A percentile compares a stretch with the other conserved stretches of the same genome.
phyloP scores from a whole-genome alignment of 2,888 invertebrate species.

The Pteria penguin region DNA sequence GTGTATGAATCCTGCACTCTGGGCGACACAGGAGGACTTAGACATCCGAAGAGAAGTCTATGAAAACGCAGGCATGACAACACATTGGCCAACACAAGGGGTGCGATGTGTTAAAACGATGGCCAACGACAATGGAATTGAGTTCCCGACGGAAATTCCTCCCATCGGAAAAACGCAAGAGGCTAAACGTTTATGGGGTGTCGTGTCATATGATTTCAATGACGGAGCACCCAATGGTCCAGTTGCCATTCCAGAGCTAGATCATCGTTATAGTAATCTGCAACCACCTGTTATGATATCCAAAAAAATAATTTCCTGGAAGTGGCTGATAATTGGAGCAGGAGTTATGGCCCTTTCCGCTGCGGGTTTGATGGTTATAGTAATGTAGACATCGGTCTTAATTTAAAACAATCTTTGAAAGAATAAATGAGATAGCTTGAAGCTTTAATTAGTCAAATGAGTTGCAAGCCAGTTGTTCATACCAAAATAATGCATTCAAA shows the following conservation, averaged over 20 bases:
- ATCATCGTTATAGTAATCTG: neutral
- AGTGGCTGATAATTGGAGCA: too few relatives aligned
- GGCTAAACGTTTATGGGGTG: constrained; percentile 54
- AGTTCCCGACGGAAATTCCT: constrained; percentile 46
- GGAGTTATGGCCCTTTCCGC: too few relatives aligned
- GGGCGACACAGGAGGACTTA: constrained; percentile 65
- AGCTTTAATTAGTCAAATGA: too few relatives aligned
- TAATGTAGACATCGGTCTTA: too few relatives aligned
- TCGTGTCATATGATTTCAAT: constrained; percentile 54
- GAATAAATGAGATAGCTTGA: too few relatives aligned
- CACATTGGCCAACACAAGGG: constrained; percentile 71
- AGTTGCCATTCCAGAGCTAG: constrained; percentile 13
- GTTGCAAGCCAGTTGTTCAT: too few relatives aligned
- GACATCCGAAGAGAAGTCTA: constrained; percentile 60
- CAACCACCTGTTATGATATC: too few relatives aligned
- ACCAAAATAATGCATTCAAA: too few relatives aligned
- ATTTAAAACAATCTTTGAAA: too few relatives aligned
- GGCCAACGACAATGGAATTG: constrained; percentile 34
- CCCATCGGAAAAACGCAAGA: constrained; percentile 55
- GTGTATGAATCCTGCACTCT: constrained; percentile 72
- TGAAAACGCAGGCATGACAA: constrained; percentile 51
- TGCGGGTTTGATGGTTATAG: too few relatives aligned
- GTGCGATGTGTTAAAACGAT: constrained; percentile 46
- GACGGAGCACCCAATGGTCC: constrained; percentile 60
- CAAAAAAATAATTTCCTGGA: too few relatives aligned